Percentiles rank a stretch among this genome's conserved stretches.
Evolutionary conservation across 1,140 invertebrate species (phyloP).

Genomic region (Rhagoletis zephyria): DNA sequence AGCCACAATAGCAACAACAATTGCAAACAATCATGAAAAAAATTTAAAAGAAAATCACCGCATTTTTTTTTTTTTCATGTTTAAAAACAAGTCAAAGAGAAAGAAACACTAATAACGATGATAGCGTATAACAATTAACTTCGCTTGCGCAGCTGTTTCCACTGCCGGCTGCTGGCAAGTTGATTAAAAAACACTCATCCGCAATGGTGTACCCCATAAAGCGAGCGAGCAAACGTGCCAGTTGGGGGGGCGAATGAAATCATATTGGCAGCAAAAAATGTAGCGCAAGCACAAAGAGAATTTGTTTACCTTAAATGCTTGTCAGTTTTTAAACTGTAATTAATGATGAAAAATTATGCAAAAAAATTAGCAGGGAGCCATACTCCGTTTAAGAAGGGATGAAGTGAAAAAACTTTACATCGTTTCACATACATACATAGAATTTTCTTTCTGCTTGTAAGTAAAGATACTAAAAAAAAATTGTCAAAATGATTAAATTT

Average conservation of each 20-base stretch:
- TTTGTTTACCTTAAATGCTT: slow-evolving; percentile 34
- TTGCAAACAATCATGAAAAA: background rate
- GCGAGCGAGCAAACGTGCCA: background rate
- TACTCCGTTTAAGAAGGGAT: too few species aligned
- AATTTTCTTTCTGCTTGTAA: too few species aligned
- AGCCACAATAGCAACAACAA: slow-evolving; percentile 7
- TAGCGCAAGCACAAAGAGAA: background rate
- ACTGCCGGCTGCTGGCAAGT: background rate
- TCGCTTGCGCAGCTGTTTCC: slow-evolving; percentile 12
- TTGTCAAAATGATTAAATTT: too few species aligned
- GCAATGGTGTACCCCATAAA: slow-evolving; percentile 15
- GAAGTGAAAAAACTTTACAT: too few species aligned
- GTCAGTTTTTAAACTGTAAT: slow-evolving; percentile 18
- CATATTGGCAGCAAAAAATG: background rate
- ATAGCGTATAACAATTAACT: slow-evolving; percentile 46
- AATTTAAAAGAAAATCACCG: background rate
- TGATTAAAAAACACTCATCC: slow-evolving; percentile 48
- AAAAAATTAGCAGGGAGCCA: too few species aligned
- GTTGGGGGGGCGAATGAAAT: background rate
- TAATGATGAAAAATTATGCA: background rate
- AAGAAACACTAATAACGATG: slow-evolving; percentile 14
- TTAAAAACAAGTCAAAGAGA: background rate
- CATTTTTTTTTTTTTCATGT: background rate
- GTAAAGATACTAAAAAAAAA: too few species aligned
- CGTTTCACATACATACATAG: too few species aligned